Percentiles rank a stretch among this genome's conserved stretches.
Evolutionary conservation across 2,797 vertebrate genomes (phyloP).

Genomic region (Orientallactaga sibirica): DNA sequence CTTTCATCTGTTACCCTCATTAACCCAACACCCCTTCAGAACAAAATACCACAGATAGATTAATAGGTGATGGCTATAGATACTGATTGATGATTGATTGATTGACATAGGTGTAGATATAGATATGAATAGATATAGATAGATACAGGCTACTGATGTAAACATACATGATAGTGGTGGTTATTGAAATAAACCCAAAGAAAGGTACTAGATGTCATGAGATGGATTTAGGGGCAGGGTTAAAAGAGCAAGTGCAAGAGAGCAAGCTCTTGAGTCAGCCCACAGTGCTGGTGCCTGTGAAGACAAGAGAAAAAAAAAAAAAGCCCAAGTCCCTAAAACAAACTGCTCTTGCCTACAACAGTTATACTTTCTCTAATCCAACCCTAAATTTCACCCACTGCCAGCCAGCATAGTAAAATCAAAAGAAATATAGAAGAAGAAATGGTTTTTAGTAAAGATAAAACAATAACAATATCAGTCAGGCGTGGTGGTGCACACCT

Average conservation of each 20-base stretch:
- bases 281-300: neutral
- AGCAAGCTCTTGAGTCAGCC: neutral
- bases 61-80: no score
- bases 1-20: neutral
- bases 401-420: neutral
- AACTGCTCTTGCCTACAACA: neutral
- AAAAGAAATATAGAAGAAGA: neutral
- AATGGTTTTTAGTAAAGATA: neutral
- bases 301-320: neutral
- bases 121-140: no score
- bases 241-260: neutral
- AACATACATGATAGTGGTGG: neutral
- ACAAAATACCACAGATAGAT: no score
- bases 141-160: neutral
- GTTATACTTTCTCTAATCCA: neutral
- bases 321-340: neutral
- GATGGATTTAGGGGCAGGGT: no score
- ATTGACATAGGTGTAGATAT: no score
- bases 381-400: neutral
- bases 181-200: neutral
- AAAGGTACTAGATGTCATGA: neutral
- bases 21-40: neutral
- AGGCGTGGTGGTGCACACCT: no score
- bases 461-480: neutral
- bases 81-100: no score